Evolutionary conservation across 2,113 vertebrate genomes (phyloP), one percentile per base, ranked within the genome.

Genomic region (Fulica atra): DNA sequence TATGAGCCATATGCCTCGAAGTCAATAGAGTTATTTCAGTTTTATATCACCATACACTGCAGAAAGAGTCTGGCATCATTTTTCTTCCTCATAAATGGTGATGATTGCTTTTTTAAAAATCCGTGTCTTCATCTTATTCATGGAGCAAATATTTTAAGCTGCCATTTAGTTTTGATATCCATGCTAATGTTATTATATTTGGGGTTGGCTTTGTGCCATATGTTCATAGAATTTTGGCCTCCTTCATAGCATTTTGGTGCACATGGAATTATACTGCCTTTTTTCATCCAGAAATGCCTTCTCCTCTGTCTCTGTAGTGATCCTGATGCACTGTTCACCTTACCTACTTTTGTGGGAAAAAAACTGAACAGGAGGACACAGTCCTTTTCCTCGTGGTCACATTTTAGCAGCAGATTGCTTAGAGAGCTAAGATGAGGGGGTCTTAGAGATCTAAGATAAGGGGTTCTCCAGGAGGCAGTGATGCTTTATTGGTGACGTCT

Each of bases 1-100:
- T 95, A 92, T 88, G 33, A 93, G 86, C 91, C 95, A 94, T 95
- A 96, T 93, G 91, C 92, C 95, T 95, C 74, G 77, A 96, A 96
- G 77, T 84, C 94, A 95, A 92, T 64, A 71, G 86, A 93, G 77
- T 91, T 93, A 95, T 92, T 96, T 95, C 86, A 71, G 86, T 81
- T 95, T 92, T 78, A 81, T 81, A 77, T 60, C 81, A 91, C 63
- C 33, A 50, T 21, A 73, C 76, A 73, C 38, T 51, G 53, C 40
- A 88, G 4, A 60, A 80, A 72, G 91, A 81, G 54, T 70, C 81
- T 88, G 81, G 65, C 73, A 78, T 70, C 5, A 63, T 66, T 90
- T 53, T 89, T 93, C 48, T 64, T 38, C 64, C 51, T 82, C 65
- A 66, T 60, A 89, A 92, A 90, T 83, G 71, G 79, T 36, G 74